Evolutionary conservation across 2,797 vertebrate species (phyloP).

Genomic region (Coracias cyanogaster): DNA sequence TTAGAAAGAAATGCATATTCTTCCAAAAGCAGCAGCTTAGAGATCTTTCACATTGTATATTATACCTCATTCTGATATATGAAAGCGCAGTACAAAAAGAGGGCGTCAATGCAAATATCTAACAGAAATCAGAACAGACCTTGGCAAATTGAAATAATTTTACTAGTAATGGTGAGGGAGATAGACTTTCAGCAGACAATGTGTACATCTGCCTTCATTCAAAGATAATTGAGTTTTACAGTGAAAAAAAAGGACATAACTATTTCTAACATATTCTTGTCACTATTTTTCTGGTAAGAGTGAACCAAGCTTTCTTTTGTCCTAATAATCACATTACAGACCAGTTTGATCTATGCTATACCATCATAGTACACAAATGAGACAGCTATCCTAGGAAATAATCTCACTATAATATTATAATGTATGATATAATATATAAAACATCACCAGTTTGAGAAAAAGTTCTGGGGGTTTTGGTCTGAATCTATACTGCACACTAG

Average conservation of each 20-base stretch:
- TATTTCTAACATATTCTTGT: neutral
- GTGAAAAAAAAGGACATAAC: neutral
- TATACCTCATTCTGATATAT: neutral
- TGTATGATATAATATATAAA: neutral
- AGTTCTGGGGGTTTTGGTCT: rapidly evolving
- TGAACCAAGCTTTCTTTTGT: neutral
- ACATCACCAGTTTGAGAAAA: neutral
- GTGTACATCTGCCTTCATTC: neutral
- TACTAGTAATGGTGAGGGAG: neutral
- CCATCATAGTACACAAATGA: neutral
- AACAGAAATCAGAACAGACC: neutral
- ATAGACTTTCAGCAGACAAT: neutral
- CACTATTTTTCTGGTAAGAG: neutral
- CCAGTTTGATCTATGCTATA: neutral
- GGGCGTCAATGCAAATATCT: neutral
- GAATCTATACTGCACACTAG: neutral
- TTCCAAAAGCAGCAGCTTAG: neutral
- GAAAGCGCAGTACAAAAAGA: neutral
- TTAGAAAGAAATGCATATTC: neutral
- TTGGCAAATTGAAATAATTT: neutral
- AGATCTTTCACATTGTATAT: neutral
- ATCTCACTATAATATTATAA: neutral
- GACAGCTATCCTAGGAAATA: neutral
- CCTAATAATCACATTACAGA: neutral
- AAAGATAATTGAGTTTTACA: neutral